Base-by-base conservation (phyloP, 2,797 vertebrate genomes). In the Limosa lapponica region DNA sequence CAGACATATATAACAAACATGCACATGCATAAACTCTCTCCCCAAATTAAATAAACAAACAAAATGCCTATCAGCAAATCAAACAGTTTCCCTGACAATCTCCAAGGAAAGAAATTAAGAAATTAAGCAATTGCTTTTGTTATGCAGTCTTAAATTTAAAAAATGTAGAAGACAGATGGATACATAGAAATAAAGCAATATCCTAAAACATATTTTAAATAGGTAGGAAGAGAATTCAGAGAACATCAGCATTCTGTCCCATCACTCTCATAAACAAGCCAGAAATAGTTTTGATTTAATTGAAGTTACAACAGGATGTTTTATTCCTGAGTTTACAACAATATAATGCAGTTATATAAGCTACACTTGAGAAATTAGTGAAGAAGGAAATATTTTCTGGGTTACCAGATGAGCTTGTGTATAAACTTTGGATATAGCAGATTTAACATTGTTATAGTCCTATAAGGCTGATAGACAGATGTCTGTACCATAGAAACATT, bases 261-360 rank as follows among this genome's bases (percentile, higher is more conserved):
- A 87, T 55, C 55, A 55, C n/a, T 80, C 57, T 83, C 69, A 86
- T 81, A 91, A 86, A 71, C 72, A 95, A 91, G 34, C 46, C 65
- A 88, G 75, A 83, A 94, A 94, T 73, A 78, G 24, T 88, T 83
- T 80, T 90, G 48, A 74, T 94, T 91, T 93, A 91, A 91, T 46
- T 91, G 85, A 90, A 88, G 65, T 69, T 90, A 16, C 70, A 86
- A 74, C 4, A 83, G 46, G n/a, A 74, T 92, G 13, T 57, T 90
- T 92, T 73, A 78, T 88, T 86, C 49, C 58, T 57, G 24, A 72
- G 61, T 94, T 93, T 86, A 34, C 28, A 52, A 57, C 0, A 0
- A 54, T 32, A 54, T 55, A 87, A 79, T 87, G 41, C 58, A 70
- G 34, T 81, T 93, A 90, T n/a, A 22, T 36, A 91, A 90, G 43